These are phyloP conservation scores for Hedya salicella DNA, from an alignment of 2,888 invertebrate genomes.

Conservation along the genomic window DNA sequence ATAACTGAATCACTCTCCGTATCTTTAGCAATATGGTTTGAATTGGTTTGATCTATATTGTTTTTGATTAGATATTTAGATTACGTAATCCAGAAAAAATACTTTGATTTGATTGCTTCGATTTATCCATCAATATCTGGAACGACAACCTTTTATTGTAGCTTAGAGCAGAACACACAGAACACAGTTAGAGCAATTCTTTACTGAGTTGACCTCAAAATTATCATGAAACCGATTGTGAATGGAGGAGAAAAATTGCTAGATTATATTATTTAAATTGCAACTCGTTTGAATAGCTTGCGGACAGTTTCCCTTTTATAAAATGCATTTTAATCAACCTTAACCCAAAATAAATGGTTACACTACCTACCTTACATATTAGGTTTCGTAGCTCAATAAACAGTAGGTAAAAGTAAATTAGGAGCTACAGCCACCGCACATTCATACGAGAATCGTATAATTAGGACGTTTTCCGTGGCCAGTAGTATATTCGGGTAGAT, in stretches of 20 bases:
- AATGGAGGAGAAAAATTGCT: neutral
- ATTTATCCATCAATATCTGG: too few relatives aligned
- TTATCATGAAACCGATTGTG: too few relatives aligned
- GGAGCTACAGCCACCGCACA: conserved; percentile 40
- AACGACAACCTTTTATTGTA: too few relatives aligned
- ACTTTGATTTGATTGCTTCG: too few relatives aligned
- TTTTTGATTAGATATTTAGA: too few relatives aligned
- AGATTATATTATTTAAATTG: neutral
- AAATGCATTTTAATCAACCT: neutral
- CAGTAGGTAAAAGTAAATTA: conserved; percentile 40
- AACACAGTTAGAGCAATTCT: too few relatives aligned
- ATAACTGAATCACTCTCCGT: neutral
- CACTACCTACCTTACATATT: conserved; percentile 31
- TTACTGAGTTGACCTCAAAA: too few relatives aligned
- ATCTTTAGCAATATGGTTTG: neutral
- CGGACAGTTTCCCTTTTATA: neutral
- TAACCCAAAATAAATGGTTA: conserved; percentile 16
- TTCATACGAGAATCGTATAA: conserved; percentile 42
- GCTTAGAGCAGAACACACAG: too few relatives aligned
- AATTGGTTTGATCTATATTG: too few relatives aligned
- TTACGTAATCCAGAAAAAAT: too few relatives aligned
- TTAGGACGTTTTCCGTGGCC: conserved; percentile 41
- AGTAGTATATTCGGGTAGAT: conserved; percentile 41
- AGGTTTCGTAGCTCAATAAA: conserved; percentile 37
- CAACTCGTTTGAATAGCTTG: neutral